phyloP scores from a whole-genome alignment of 2,113 vertebrate genomes.

The Amazona guildingii region DNA sequence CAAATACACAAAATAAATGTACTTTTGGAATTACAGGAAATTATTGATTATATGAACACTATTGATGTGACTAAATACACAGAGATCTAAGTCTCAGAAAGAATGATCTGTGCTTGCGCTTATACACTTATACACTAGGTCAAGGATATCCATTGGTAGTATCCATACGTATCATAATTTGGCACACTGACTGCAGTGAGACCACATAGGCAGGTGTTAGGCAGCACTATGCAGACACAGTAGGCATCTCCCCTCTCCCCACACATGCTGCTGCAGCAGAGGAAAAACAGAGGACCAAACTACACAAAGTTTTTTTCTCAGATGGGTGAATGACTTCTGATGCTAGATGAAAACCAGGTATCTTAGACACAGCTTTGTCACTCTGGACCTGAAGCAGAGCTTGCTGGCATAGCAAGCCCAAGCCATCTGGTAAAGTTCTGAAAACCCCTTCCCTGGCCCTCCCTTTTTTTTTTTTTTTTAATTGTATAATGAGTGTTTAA shows the following conservation, averaged over 20 bases:
- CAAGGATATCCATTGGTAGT: not conserved
- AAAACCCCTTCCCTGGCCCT: not conserved
- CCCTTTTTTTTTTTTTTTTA: not conserved
- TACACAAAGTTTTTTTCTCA: not conserved
- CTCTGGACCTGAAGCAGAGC: not conserved
- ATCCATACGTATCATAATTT: not conserved
- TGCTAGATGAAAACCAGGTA: not conserved
- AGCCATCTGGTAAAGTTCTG: slow-evolving; percentile 33
- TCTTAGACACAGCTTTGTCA: not conserved
- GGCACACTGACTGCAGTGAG: not conserved
- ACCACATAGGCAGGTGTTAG: not conserved
- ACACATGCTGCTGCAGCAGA: rapidly evolving
- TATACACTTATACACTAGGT: not conserved
- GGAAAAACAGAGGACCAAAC: not conserved
- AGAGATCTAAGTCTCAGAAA: not conserved
- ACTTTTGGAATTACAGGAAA: not conserved
- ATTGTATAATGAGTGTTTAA: slow-evolving; percentile 59
- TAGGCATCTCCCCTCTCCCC: not conserved
- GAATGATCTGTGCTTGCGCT: not conserved
- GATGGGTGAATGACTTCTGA: not conserved
- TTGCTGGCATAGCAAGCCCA: not conserved
- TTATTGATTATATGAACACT: rapidly evolving
- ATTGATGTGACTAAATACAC: not conserved
- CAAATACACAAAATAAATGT: not conserved
- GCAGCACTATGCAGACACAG: not conserved